Evolutionary conservation across 2,888 invertebrate genomes (phyloP).

Genomic region (Dione vanillae): DNA sequence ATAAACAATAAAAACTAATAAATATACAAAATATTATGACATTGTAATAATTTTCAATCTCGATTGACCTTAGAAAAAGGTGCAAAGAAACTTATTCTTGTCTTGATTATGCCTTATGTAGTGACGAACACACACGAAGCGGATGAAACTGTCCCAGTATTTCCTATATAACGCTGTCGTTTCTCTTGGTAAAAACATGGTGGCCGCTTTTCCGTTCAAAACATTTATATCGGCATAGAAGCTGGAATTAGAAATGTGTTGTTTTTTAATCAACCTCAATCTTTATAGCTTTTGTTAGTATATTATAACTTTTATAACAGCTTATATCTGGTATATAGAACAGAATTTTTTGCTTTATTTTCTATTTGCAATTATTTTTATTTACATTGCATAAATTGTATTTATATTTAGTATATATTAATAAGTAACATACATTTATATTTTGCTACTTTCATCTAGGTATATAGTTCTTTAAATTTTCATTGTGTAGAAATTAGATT

Average conservation of each 20-base stretch:
- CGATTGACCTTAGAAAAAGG: slow-evolving; percentile 27
- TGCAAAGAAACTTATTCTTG: slow-evolving; percentile 38
- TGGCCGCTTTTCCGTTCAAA: slow-evolving; percentile 55
- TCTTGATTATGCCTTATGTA: slow-evolving; percentile 48
- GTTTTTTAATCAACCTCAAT: slow-evolving; percentile 46
- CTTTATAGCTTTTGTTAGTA: slow-evolving; percentile 29
- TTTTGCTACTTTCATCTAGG: no score
- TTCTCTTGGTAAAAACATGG: slow-evolving; percentile 36
- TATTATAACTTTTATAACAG: neutral
- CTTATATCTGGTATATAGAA: neutral
- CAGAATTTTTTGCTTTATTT: neutral
- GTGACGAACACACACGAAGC: slow-evolving; percentile 53
- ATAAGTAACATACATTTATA: no score
- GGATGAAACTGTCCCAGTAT: slow-evolving; percentile 57
- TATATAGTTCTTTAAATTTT: no score
- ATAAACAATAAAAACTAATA: neutral
- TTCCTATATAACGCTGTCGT: slow-evolving; percentile 55
- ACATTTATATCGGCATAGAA: slow-evolving; percentile 42
- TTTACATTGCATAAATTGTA: neutral
- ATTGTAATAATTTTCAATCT: neutral
- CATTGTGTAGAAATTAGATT: no score
- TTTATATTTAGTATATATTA: no score
- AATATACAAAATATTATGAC: neutral
- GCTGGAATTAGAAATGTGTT: slow-evolving; percentile 44
- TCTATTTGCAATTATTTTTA: neutral